Base-by-base conservation (phyloP, 1,140 invertebrate genomes). In the Achatina immaculata region DNA sequence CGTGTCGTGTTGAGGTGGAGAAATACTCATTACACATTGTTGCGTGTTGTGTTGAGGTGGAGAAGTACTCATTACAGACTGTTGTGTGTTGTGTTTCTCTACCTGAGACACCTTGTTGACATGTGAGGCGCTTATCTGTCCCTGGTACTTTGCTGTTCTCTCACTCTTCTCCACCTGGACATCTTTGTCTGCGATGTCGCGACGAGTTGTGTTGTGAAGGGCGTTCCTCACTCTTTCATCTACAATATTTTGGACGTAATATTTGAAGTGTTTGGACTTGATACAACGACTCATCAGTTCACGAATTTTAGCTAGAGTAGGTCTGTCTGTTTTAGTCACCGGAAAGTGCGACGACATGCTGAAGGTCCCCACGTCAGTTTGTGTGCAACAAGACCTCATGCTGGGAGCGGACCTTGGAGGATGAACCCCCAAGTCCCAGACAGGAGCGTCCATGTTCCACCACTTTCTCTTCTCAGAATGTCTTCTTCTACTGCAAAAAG, bases 211-310 rank as follows among this genome's bases (percentile, higher is more conserved):
- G 28, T 31, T n/a, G 11, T 34, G 58, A n/a, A 62, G 31, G 9
- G 58, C 16, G 21, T 51, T 43, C 9, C 28, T 31, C 45, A 73
- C 28, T 43, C 43, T 73, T 48, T 73, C 71, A 31, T 73, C 71
- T 34, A 73, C 71, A 21, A 73, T 45, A 11, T 48, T 38, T 7
- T 48, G 40, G 9, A 73, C 38, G 21, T 73, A 73, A 28, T 31
- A 45, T 45, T 31, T 45, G 28, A 73, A 73, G 71, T 48, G 16
- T 7, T 34, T 73, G 31, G 71, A 73, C 43, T 73, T 43, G 34
- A 73, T 43, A 45, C 71, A 73, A 7, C 42, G 38, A 45, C 28
- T 19, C 71, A 73, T 45, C 16, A 73, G 14, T 1, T 43, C 43
- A 34, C 71, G 42, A 48, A 73, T 34, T 6, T 73, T 42, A 28